phyloP scores from a whole-genome alignment of 2,888 invertebrate genomes.

The Tipula confusa region DNA sequence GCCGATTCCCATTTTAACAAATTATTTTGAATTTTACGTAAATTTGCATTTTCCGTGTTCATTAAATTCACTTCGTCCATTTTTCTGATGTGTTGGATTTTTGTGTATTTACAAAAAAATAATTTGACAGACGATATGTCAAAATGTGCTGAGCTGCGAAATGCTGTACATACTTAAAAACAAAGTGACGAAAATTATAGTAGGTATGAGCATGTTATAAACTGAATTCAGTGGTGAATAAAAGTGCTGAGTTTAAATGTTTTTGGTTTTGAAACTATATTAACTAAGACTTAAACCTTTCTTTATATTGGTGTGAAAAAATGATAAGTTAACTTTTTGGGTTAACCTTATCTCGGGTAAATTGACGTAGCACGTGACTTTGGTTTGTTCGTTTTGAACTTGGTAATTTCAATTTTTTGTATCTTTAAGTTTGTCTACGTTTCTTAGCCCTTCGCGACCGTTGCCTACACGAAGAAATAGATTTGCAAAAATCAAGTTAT shows the following conservation, averaged over 20 bases:
- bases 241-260: neutral
- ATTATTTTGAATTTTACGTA: slow-evolving; percentile 63
- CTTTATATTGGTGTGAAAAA: no score
- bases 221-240: neutral
- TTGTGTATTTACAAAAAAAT: neutral
- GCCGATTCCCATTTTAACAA: slow-evolving; percentile 71
- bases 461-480: no score
- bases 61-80: slow-evolving; percentile 49
- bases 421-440: no score
- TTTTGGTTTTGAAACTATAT: neutral
- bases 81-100: slow-evolving; percentile 35
- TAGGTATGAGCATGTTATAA: neutral
- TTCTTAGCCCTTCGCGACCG: no score
- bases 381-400: no score
- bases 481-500: no score
- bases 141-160: neutral
- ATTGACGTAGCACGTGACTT: no score
- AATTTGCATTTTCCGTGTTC: slow-evolving; percentile 55
- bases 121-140: neutral
- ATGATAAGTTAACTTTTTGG: no score
- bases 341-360: no score
- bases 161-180: neutral
- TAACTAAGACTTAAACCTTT: no score
- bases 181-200: neutral
- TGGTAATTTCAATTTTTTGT: no score